A percentile compares a stretch with the other conserved stretches of the same genome.
phyloP scores from a whole-genome alignment of 1,140 invertebrate genomes.

The Eumaeus atala region DNA sequence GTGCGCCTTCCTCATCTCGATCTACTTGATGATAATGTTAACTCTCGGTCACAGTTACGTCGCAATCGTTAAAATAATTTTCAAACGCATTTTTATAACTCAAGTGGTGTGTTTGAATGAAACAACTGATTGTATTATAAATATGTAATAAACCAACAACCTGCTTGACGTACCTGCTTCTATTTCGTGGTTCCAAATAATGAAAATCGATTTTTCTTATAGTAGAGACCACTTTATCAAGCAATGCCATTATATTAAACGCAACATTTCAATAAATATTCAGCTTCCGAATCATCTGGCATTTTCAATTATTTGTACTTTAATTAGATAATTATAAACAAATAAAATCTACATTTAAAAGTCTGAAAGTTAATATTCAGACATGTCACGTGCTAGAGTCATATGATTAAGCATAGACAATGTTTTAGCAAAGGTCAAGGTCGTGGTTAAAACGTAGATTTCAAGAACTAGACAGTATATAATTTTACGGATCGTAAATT shows the following conservation, averaged over 20 bases:
- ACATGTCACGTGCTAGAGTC: constrained; percentile 63
- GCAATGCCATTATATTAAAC: constrained; percentile 62
- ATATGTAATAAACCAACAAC: neutral
- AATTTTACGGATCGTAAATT: too few relatives aligned
- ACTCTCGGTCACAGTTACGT: constrained; percentile 4
- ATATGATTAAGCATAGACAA: constrained; percentile 66
- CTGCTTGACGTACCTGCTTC: constrained; percentile 56
- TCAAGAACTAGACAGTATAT: too few relatives aligned
- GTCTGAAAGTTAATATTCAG: constrained; percentile 47
- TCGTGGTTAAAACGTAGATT: constrained; percentile 11
- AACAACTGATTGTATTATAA: neutral
- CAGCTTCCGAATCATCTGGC: constrained; percentile 29
- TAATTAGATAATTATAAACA: constrained; percentile 24
- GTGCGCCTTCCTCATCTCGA: constrained; percentile 24
- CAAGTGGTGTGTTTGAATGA: neutral
- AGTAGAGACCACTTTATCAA: constrained; percentile 61
- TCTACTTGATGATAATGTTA: constrained; percentile 4
- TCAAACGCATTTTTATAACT: neutral
- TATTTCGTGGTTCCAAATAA: constrained; percentile 51
- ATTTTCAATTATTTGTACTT: constrained; percentile 30
- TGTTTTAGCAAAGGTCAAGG: constrained; percentile 45
- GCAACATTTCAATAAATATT: constrained; percentile 42
- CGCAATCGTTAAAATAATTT: neutral
- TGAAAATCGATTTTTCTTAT: constrained; percentile 63
- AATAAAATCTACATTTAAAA: constrained; percentile 30